Base-by-base conservation (phyloP, 2,888 invertebrate species). In the Schizaphis graminum region DNA sequence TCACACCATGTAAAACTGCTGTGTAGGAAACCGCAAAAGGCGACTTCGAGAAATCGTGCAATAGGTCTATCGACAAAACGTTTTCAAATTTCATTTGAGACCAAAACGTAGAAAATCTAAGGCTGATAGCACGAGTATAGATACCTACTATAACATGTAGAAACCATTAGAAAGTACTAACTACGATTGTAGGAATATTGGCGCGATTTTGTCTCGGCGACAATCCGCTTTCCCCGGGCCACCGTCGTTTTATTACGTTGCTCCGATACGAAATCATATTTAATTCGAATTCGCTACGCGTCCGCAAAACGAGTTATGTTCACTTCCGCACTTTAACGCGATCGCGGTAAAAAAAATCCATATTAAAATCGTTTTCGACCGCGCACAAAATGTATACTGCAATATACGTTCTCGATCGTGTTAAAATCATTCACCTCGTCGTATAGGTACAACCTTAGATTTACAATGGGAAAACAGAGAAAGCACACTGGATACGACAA, bases 131-230 rank as follows among this genome's bases (percentile, higher is more conserved):
- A 1, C 61, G 47, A 90, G 7, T 44, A 61, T 61, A 53, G 49
- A 3, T 53, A 28, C 24, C n/a, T 47, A 47, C 13, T 53, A 56
- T 49, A 41, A 53, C 28, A 84, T 10, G 41, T 61, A 91, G 91
- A 84, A 91, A 91, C 13, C 86, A 61, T 92, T 92, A 92, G 92
- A 92, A 92, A 92, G 92, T 92, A 61, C 35, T 3, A 53, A 77
- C 35, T 4, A 10, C 85, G 44, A 35, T 26, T 26, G 24, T 53
- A 10, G 11, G 7, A 53, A 67, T 87, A 92, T 92, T 61, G 57
- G 61, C 26, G 56, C 26, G 44, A 91, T 86, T 91, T 86, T 67
- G 77, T 77, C 10, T n/a, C 57, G 86, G 28, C 57, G 91, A 91
- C 92, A 87, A 92, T 92, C 87, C 86, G 61, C 92, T 92, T 92